Evolutionary conservation across 2,888 invertebrate genomes (phyloP), one percentile per base, ranked within the genome.

Genomic region (Caradrina kadenii): DNA sequence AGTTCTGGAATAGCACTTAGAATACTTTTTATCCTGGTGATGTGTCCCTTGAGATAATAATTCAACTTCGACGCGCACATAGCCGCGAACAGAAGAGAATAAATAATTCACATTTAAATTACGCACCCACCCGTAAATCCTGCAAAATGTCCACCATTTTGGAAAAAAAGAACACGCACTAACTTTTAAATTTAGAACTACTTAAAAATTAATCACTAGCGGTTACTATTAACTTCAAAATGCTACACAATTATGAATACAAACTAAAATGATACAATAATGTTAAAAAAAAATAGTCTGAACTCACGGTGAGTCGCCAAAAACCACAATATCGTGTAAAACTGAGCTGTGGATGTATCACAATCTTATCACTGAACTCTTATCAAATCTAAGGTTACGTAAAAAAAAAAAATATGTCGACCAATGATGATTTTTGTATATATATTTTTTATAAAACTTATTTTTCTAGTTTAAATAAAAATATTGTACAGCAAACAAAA

Each of bases 231-330:
- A 1, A 11, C 7, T 0, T 0, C n/a, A 13, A 55, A 1, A 60
- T 8, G 2, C 19, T 13, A 0, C 17, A 31, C 45, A 56, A 52
- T 39, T 50, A 21, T 11, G 50, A 61, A n/a, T 49, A 26, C 1
- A 67, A 21, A 56, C 42, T 19, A 22, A 26, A 39, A 76, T 10
- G 56, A 53, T 11, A 10, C 50, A 55, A 17, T 52, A 39, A 58
- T 69, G 63, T 65, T 48, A 53, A n/a, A 7, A 55, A 64, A 63
- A 35, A 62, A 48, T 48, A 52, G 26, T 53, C 17, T 3, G 15
- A 4, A 62, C 53, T 79, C 69, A 66, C 69, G 69, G 22, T 84
- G 72, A 82, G 52, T 60, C 61, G 76, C 53, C 22, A 50, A 80
- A 75, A 76, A 59, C 15, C 0, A 15, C 50, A 35, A n/a, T 66